These are phyloP conservation scores for Zapornia atra DNA, from an alignment of 2,113 vertebrate species.

Conservation along the genomic window DNA sequence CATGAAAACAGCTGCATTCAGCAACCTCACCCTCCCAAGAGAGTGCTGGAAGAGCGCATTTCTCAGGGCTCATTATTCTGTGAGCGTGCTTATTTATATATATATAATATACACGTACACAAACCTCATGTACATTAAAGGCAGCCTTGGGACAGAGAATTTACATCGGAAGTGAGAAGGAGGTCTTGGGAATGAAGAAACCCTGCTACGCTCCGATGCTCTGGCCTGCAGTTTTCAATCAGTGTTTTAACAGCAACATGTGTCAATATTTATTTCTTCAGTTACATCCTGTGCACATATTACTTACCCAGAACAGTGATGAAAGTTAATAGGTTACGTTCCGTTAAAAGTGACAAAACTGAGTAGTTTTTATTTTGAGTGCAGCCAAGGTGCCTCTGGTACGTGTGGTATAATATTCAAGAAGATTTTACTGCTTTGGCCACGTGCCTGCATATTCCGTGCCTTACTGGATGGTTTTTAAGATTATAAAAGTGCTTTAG, in stretches of 20 bases:
- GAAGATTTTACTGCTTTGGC: constrained; percentile 30
- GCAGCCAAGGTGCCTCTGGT: background rate
- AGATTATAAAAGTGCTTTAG: background rate
- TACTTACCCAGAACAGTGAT: constrained; percentile 45
- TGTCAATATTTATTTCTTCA: constrained; percentile 60
- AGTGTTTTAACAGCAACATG: constrained; percentile 31
- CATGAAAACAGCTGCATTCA: constrained; percentile 39
- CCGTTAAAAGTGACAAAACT: constrained; percentile 33
- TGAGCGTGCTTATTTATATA: background rate
- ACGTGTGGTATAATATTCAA: background rate
- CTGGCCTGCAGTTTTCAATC: constrained; percentile 30
- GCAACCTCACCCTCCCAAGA: constrained; percentile 33
- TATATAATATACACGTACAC: constrained; percentile 41
- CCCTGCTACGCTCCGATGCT: background rate
- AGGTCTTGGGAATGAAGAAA: constrained; percentile 13
- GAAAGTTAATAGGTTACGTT: constrained; percentile 57
- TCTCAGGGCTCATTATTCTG: constrained; percentile 46
- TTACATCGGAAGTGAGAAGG: constrained; percentile 30
- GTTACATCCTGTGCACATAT: background rate
- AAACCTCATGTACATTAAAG: constrained; percentile 32
- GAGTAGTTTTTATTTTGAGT: constrained; percentile 20
- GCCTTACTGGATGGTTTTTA: background rate
- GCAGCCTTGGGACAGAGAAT: background rate
- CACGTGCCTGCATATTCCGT: background rate
- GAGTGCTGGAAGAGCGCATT: constrained; percentile 15